Conservation (phyloP, 1,140 invertebrate genomes). For the Leptinotarsa lineolata region DNA sequence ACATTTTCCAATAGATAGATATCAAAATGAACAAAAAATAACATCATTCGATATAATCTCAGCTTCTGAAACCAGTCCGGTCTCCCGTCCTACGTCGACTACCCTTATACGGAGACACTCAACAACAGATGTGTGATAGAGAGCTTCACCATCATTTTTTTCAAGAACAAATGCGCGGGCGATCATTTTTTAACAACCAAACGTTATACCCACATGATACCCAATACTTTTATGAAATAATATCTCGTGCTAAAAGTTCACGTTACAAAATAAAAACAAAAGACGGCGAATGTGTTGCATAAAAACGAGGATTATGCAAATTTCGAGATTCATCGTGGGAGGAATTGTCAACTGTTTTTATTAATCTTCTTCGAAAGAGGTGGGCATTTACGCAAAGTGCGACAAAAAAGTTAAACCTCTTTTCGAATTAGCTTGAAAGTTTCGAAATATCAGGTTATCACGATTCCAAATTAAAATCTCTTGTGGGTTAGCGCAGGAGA, state of each 20-base stretch:
- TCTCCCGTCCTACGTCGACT: not conserved
- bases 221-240: slow-evolving; percentile 6
- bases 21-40: too few species aligned
- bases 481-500: too few species aligned
- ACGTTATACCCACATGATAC: slow-evolving; percentile 5
- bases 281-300: slow-evolving; percentile 4
- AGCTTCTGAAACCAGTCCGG: not conserved
- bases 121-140: not conserved
- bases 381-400: not conserved
- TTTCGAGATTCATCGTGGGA: not conserved
- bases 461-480: too few species aligned
- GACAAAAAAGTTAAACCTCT: not conserved
- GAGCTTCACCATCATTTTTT: not conserved
- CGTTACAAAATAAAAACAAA: slow-evolving; percentile 9
- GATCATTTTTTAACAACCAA: slow-evolving; percentile 5
- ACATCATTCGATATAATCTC: not conserved
- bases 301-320: slow-evolving; percentile 3
- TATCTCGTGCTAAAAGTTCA: slow-evolving; percentile 6
- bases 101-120: not conserved
- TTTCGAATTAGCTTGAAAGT: too few species aligned
- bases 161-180: slow-evolving; percentile 5
- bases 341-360: slow-evolving; percentile 8
- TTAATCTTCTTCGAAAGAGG: not conserved
- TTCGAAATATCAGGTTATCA: too few species aligned
- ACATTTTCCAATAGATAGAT: too few species aligned